Percentiles rank a stretch among this genome's conserved stretches.
Conservation (phyloP, 1,140 invertebrate species). For the Macrobrachium nipponense region DNA sequence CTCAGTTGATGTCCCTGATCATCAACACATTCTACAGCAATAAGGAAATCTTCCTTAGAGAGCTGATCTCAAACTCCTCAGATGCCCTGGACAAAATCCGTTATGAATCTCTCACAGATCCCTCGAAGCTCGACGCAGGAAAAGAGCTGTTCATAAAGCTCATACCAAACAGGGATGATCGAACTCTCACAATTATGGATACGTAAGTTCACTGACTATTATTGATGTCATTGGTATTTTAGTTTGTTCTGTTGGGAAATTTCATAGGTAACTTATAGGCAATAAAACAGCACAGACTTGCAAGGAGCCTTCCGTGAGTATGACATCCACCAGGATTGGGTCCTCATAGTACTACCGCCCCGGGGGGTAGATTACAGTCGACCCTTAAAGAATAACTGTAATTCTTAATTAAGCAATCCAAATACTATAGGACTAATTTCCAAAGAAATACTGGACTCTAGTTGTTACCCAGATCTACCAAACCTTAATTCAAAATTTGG, state of each 20-base stretch:
- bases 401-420: too few relatives aligned
- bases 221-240: not conserved
- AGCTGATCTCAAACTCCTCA: constrained; percentile 92
- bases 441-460: too few relatives aligned
- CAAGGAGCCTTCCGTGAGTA: too few relatives aligned
- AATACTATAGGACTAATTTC: too few relatives aligned
- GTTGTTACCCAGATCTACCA: too few relatives aligned
- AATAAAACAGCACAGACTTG: too few relatives aligned
- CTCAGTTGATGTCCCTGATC: constrained; percentile 96
- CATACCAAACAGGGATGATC: constrained; percentile 89
- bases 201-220: constrained; percentile 70
- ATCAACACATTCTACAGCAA: constrained; percentile 99
- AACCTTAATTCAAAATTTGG: too few relatives aligned
- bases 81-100: constrained; percentile 77
- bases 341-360: too few relatives aligned
- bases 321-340: too few relatives aligned
- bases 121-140: constrained; percentile 83
- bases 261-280: too few relatives aligned
- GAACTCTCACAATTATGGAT: constrained; percentile 91
- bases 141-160: constrained; percentile 93
- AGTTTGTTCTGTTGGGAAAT: not conserved
- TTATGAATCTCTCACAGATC: constrained; percentile 92
- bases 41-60: constrained; percentile 99
- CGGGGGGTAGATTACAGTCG: too few relatives aligned
- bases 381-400: too few relatives aligned